A percentile compares a stretch with the other conserved stretches of the same genome.
These are phyloP conservation scores for Linepithema humile DNA, from an alignment of 1,140 invertebrate species.

Conservation along the genomic window DNA sequence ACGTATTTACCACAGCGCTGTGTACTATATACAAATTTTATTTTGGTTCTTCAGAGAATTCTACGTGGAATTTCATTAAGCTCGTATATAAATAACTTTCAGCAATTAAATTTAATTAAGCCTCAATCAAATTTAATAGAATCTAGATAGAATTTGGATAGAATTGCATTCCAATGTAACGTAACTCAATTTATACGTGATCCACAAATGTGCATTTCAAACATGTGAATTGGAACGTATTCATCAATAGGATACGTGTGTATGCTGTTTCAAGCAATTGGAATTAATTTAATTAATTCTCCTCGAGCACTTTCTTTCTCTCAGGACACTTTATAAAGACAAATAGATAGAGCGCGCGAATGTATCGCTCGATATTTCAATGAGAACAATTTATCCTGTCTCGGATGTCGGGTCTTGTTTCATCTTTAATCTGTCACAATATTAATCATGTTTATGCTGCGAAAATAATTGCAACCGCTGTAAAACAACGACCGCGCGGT, in stretches of 20 bases:
- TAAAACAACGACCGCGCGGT: no score
- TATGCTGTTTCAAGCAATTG: neutral
- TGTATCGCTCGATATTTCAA: neutral
- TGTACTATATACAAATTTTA: neutral
- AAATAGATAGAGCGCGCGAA: neutral
- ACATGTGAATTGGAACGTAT: neutral
- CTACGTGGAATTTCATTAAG: neutral
- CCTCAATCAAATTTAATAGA: neutral
- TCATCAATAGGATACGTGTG: neutral
- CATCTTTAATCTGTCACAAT: constrained; percentile 47
- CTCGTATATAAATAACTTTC: neutral
- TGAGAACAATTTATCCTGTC: constrained; percentile 10
- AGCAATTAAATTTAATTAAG: constrained; percentile 27
- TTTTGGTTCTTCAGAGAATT: neutral
- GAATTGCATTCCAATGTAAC: constrained; percentile 19
- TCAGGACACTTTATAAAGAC: neutral
- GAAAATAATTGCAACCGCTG: constrained; percentile 46
- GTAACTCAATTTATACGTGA: neutral
- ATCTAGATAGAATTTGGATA: constrained; percentile 14
- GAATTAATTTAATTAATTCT: constrained; percentile 39
- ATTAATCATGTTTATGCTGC: constrained; percentile 67
- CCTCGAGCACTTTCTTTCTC: neutral
- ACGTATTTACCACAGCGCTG: neutral
- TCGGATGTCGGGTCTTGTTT: constrained; percentile 11
- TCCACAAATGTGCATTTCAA: neutral